Percentiles rank a stretch among this genome's conserved stretches.
phyloP scores from a whole-genome alignment of 2,113 vertebrate species.

The Psilopsiagon aymara region DNA sequence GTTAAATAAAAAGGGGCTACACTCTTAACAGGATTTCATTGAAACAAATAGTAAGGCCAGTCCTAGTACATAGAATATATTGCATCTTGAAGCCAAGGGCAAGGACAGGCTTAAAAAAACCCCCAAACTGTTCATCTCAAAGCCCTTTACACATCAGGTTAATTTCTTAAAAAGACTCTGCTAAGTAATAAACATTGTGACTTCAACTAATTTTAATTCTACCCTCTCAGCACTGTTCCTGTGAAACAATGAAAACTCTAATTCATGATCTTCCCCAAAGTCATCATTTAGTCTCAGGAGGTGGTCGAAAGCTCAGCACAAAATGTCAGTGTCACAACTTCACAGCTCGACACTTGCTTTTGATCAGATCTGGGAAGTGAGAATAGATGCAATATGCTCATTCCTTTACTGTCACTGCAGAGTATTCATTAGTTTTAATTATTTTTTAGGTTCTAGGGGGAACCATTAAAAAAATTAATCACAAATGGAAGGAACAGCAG shows the following conservation, averaged over 20 bases:
- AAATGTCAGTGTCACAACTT: slow-evolving; percentile 8
- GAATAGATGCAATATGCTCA: slow-evolving; percentile 22
- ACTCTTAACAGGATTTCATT: neutral
- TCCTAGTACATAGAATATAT: neutral
- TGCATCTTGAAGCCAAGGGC: neutral
- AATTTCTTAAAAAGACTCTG: neutral
- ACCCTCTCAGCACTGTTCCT: neutral
- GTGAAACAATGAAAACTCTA: neutral
- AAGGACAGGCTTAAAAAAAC: neutral
- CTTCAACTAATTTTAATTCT: neutral
- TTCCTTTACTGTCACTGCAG: neutral
- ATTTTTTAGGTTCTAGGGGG: slow-evolving; percentile 72
- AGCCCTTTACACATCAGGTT: neutral
- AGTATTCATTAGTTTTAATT: slow-evolving; percentile 75
- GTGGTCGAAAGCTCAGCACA: slow-evolving; percentile 13
- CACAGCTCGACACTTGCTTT: slow-evolving; percentile 15
- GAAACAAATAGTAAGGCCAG: neutral
- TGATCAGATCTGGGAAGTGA: slow-evolving; percentile 37
- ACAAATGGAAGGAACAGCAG: slow-evolving; percentile 40
- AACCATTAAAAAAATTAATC: slow-evolving; percentile 71
- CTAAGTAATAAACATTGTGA: neutral
- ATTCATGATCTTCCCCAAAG: slow-evolving; percentile 42
- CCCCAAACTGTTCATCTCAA: neutral
- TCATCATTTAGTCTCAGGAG: slow-evolving; percentile 44
- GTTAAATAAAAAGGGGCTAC: too few relatives aligned